Base-by-base conservation (phyloP, 2,888 invertebrate species). In the Pseudococcus jackbeardsleyi region DNA sequence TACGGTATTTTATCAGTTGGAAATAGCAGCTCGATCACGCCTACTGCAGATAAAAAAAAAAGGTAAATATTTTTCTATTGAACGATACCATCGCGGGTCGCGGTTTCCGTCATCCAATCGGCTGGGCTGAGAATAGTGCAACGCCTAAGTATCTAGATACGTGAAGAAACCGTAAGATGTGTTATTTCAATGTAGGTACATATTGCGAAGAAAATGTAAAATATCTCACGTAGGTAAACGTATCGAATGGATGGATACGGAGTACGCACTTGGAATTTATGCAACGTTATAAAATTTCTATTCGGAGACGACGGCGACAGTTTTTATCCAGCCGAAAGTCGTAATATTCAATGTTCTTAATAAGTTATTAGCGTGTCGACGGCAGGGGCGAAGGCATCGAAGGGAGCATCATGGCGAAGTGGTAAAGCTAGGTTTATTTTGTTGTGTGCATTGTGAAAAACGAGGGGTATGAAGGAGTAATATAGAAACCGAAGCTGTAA, bases 401-500 rank as follows among this genome's bases (percentile, higher is more conserved):
- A 42, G 26, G 33, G 7, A 79, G 79, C 79, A 79, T 39, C 79
- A 33, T 6, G 39, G 77, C 26, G 17, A 26, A 5, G 15, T 39
- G 39, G 42, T 11, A 39, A 26, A 84, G 42, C 42, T 42, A 42
- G 54, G 64, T 85, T 59, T 85, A 19, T 64, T 42, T 39, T 59
- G 85, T 82, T 82, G 26, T 82, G 26, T 46, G 79, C 79, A 46
- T 46, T 82, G 79, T 46, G 85, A 59, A 64, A 42, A 85, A 84
- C 59, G 85, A 85, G 85, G 59, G 85, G 64, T 59, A 59, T 39
- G 64, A 59, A 85, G 88, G 48, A 88, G 79, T 79, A 88, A 88
- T 88, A 88, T 79, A 88, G 88, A 88, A 88, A 88, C 88, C 88
- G 88, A 88, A 88, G 88, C 88, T 88, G 88, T 88, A 88, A 88